Percentiles rank a stretch among this genome's conserved stretches.
These are phyloP conservation scores for Ochlodes sylvanus DNA, from an alignment of 2,888 invertebrate genomes.

Conservation along the genomic window DNA sequence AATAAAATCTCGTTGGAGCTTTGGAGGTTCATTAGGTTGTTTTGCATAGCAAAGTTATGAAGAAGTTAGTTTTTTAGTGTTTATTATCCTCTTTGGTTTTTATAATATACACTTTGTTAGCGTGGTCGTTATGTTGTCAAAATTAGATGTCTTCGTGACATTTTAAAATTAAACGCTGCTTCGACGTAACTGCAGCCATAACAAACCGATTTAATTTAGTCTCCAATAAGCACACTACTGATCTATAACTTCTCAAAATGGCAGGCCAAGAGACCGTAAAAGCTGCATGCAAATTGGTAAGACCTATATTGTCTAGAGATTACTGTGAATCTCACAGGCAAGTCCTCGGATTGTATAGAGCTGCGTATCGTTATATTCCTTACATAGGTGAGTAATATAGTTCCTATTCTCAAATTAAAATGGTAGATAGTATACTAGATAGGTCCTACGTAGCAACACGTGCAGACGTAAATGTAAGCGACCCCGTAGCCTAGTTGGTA, in stretches of 20 bases:
- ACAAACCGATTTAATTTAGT: background rate
- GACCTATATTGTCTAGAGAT: slow-evolving; percentile 93
- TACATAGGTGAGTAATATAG: slow-evolving; percentile 87
- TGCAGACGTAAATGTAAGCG: no score
- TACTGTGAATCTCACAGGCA: slow-evolving; percentile 90
- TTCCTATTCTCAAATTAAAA: background rate
- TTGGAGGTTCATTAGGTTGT: no score
- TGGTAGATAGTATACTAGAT: no score
- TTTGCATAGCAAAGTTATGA: no score
- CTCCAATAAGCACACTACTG: background rate
- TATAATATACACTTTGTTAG: no score
- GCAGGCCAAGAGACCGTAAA: slow-evolving; percentile 49
- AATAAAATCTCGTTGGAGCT: no score
- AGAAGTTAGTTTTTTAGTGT: no score
- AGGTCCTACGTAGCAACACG: no score
- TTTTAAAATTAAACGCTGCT: background rate
- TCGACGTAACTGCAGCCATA: background rate
- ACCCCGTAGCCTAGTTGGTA: no score
- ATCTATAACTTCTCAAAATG: slow-evolving; percentile 43
- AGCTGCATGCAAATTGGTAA: slow-evolving; percentile 85
- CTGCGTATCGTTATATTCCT: slow-evolving; percentile 96
- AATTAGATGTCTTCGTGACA: background rate
- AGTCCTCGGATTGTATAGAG: slow-evolving; percentile 93
- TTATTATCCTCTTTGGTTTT: no score
- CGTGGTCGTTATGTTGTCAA: no score